Evolutionary conservation across 2,797 vertebrate genomes (phyloP), one percentile per base, ranked within the genome.

Genomic region (Varecia variegata): DNA sequence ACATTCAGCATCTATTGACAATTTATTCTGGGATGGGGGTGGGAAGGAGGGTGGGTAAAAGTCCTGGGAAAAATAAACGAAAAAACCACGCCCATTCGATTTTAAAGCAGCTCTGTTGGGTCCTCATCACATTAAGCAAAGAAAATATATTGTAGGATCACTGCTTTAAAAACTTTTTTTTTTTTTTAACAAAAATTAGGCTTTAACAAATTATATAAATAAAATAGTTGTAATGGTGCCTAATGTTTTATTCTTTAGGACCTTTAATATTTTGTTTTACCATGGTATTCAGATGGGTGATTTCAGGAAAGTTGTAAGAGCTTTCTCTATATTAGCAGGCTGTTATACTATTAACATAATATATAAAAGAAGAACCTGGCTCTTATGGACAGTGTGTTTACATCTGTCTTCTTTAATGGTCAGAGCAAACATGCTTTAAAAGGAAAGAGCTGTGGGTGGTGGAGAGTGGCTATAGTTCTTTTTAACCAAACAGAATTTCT

Each of bases 1-100:
- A 90, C 27, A 67, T 90, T 96, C 50, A 73, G 7, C n/a, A 90
- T 80, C 88, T 91, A 90, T 82, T 90, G 92, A 79, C 52, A 90
- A 35, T 85, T 91, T 88, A 60, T 62, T 97, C 52, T 54, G 21
- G 43, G 40, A 25, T 67, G 17, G 8, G 32, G 7, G 1, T 5
- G 60, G 15, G 5, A 32, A 35, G 35, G 35, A 68, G 65, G 18
- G 35, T 11, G 0, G 38, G 27, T 62, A 73, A 93, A 80, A 73
- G 38, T 84, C 45, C n/a, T 80, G 14, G 27, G n/a, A 92, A 95
- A 71, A 84, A 4, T 58, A 65, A 97, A 96, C 85, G 23, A 84
- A 86, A 88, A 45, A 68, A 38, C 79, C 40, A 4, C 13, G 10
- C 18, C 43, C 9, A 67, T 71, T 87, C 93, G 23, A 90, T 68